Conservation (phyloP, 2,888 invertebrate genomes). For the Aporophyla lueneburgensis region DNA sequence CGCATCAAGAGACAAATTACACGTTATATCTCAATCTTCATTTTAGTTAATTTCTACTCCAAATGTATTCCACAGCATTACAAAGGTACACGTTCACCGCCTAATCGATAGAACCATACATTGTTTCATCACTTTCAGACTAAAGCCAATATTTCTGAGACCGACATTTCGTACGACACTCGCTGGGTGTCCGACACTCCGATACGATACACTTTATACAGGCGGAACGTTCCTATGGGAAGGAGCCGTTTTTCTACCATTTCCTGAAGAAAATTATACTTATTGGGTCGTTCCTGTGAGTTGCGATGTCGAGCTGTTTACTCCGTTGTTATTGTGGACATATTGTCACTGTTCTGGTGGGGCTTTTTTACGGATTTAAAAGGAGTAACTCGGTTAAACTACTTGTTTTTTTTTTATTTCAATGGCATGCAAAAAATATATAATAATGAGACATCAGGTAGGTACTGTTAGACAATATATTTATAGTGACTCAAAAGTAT, state of each 20-base stretch:
- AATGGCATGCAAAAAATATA: no score
- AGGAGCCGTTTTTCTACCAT: constrained; percentile 55
- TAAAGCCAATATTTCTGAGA: constrained; percentile 27
- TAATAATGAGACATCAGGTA: not conserved
- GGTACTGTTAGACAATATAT: not conserved
- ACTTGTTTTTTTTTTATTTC: not conserved
- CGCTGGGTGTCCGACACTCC: constrained; percentile 31
- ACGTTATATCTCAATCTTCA: not conserved
- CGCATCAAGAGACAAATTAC: not conserved
- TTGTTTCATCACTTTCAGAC: constrained; percentile 72
- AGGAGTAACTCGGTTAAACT: not conserved
- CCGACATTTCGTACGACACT: constrained; percentile 14
- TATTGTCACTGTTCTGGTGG: not conserved
- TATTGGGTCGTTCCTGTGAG: constrained; percentile 51
- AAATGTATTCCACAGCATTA: constrained; percentile 65
- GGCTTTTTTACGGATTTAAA: not conserved
- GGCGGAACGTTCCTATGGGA: constrained; percentile 54
- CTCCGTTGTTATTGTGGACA: constrained; percentile 20
- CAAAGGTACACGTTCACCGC: constrained; percentile 70
- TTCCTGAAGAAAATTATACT: constrained; percentile 63
- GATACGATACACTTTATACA: constrained; percentile 60
- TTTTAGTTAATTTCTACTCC: not conserved
- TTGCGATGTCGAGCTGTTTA: constrained; percentile 41
- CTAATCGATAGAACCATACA: constrained; percentile 79
- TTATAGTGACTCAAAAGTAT: not conserved